phyloP scores from a whole-genome alignment of 2,113 vertebrate genomes.

The Leptodactylus fuscus region DNA sequence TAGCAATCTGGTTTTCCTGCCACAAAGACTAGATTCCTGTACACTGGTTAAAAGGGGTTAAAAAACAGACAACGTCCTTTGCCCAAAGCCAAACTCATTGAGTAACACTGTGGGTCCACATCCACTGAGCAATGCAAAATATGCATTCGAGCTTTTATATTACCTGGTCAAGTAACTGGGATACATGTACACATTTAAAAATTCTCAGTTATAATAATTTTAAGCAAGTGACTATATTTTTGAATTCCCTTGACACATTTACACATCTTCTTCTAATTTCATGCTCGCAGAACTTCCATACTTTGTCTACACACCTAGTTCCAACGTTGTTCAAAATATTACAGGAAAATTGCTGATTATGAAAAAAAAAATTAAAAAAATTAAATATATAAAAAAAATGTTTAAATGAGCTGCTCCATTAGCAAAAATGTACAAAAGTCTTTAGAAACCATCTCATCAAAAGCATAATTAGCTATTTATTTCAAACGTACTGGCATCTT shows the following conservation, averaged over 20 bases:
- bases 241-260: neutral
- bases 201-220: too few species aligned
- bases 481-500: conserved; percentile 84
- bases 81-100: too few species aligned
- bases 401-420: conserved; percentile 82
- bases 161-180: too few species aligned
- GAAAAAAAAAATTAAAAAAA: conserved; percentile 67
- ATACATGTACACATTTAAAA: too few species aligned
- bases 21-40: too few species aligned
- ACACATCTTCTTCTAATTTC: neutral
- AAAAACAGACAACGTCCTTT: too few species aligned
- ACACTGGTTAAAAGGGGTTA: too few species aligned
- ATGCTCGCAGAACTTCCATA: neutral
- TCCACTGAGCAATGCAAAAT: too few species aligned
- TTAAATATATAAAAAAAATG: conserved; percentile 64
- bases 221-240: neutral
- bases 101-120: too few species aligned
- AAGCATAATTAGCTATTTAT: conserved; percentile 87
- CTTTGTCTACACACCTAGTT: conserved; percentile 67
- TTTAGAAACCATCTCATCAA: conserved; percentile 82
- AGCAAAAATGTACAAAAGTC: conserved; percentile 79
- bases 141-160: too few species aligned
- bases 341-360: conserved; percentile 74
- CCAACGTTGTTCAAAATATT: conserved; percentile 73
- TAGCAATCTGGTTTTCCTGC: too few species aligned